Evolutionary conservation across 2,113 vertebrate species (phyloP).

Genomic region (Nesogale talazaci): DNA sequence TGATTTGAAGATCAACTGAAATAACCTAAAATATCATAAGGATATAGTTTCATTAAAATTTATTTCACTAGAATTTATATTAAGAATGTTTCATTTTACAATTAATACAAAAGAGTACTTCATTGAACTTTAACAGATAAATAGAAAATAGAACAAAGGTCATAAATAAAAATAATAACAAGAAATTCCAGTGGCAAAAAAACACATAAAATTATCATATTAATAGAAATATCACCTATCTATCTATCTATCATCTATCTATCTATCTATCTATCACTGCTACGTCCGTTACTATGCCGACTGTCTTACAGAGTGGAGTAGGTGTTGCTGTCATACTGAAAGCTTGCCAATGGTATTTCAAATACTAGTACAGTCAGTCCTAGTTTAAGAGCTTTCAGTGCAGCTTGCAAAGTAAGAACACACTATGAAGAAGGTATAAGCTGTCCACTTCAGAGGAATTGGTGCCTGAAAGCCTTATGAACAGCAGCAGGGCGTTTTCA

Average conservation of each 20-base stretch:
- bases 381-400: too few relatives aligned
- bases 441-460: too few relatives aligned
- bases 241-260: neutral
- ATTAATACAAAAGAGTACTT: neutral
- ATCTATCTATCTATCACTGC: too few relatives aligned
- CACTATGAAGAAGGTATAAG: too few relatives aligned
- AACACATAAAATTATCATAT: neutral
- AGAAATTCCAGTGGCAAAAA: slow-evolving; percentile 41
- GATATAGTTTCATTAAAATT: neutral
- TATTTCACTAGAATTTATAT: neutral
- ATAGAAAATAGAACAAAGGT: slow-evolving; percentile 28
- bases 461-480: too few relatives aligned
- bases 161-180: slow-evolving; percentile 12
- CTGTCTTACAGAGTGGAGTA: too few relatives aligned
- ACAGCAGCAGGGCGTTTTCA: too few relatives aligned
- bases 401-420: too few relatives aligned
- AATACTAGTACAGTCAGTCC: too few relatives aligned
- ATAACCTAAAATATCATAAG: slow-evolving; percentile 41
- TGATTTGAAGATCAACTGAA: neutral
- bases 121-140: slow-evolving; percentile 32
- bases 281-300: too few relatives aligned
- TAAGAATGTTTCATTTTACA: slow-evolving; percentile 43
- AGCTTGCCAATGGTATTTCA: too few relatives aligned
- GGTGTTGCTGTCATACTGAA: too few relatives aligned
- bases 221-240: neutral